Evolutionary conservation across 2,113 vertebrate species (phyloP).

Genomic region (Emydura subglobosa): DNA sequence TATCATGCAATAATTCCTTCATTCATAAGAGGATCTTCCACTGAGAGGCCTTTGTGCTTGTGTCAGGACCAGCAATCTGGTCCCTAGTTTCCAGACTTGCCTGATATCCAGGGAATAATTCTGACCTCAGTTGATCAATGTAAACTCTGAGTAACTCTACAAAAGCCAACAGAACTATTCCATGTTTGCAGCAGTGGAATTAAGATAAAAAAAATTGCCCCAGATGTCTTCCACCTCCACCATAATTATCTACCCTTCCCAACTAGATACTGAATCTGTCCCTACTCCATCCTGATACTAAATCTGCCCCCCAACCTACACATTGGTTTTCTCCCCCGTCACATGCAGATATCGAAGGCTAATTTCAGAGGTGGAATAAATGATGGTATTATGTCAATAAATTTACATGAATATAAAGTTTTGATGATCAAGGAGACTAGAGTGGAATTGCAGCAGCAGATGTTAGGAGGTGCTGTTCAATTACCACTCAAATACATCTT

Average conservation of each 20-base stretch:
- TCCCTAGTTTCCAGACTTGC: neutral
- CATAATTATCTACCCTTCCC: neutral
- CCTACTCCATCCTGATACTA: neutral
- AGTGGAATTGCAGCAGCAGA: no score
- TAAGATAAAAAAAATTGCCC: neutral
- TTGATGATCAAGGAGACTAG: no score
- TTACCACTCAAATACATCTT: no score
- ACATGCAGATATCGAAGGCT: neutral
- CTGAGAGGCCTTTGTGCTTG: neutral
- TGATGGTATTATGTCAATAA: no score
- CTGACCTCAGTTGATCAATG: neutral
- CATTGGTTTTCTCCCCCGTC: neutral
- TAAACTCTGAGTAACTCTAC: neutral
- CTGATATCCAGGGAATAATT: neutral
- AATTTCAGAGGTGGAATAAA: no score
- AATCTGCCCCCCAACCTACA: neutral
- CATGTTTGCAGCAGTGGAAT: neutral
- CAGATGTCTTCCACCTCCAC: neutral
- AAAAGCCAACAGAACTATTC: neutral
- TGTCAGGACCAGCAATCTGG: neutral
- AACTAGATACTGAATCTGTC: neutral
- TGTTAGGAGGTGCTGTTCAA: no score
- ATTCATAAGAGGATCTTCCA: neutral
- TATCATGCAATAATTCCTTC: neutral
- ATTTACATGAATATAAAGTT: no score